These are phyloP conservation scores for Tenebrosternarchus preto DNA, from an alignment of 2,113 vertebrate species.

Conservation along the genomic window DNA sequence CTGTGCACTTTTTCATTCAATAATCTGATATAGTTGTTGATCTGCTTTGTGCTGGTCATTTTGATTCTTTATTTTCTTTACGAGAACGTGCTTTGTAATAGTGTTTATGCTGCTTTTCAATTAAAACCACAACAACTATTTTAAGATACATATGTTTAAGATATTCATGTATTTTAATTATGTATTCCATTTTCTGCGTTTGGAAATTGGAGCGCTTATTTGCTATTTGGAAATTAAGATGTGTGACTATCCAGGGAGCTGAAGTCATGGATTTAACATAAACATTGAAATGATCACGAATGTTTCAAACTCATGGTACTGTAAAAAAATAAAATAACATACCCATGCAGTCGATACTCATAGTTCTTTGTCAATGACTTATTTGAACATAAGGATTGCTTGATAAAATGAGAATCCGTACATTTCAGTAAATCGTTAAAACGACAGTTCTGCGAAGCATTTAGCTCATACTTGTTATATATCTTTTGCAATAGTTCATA, in stretches of 20 bases:
- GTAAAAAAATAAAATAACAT: background rate
- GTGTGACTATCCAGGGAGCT: background rate
- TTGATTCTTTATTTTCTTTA: background rate
- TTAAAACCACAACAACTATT: background rate
- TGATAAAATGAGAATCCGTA: no score
- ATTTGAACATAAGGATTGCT: background rate
- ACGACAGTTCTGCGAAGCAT: no score
- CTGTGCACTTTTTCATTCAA: background rate
- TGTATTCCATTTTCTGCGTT: background rate
- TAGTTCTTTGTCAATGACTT: background rate
- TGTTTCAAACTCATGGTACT: slow-evolving; percentile 11
- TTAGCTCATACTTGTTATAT: no score
- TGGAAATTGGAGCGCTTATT: background rate
- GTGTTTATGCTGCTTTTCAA: background rate
- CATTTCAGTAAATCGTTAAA: no score
- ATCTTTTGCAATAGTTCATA: no score
- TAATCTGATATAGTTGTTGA: background rate
- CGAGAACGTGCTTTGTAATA: background rate
- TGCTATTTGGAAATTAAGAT: background rate
- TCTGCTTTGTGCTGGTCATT: background rate
- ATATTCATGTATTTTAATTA: background rate
- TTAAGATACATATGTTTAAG: background rate
- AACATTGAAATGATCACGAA: background rate
- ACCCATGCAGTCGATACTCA: background rate
- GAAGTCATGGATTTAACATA: background rate